Evolutionary conservation across 2,888 invertebrate species (phyloP), one percentile per base, ranked within the genome.

Genomic region (Sisyra terminalis): DNA sequence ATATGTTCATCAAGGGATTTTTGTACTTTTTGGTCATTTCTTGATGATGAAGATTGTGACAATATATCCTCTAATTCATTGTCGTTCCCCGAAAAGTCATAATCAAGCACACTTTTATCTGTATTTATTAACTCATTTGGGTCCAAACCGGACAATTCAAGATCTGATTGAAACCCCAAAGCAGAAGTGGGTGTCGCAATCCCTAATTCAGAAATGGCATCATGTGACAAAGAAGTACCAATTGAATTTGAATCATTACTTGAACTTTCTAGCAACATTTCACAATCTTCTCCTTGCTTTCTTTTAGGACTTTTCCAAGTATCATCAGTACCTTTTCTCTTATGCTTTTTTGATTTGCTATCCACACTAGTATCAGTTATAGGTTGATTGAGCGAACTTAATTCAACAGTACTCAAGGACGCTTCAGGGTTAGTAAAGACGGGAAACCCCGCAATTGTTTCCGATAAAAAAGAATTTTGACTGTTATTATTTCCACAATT

Each of bases 81-180:
- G 44, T 72, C 69, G 50, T 72, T 69, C 45, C 70, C 71, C 1
- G 67, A 68, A 46, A 71, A 65, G 48, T 76, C 77, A 57, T 73
- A 71, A 51, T 77, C 78, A 0, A 71, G 71, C 3, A 49, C 46
- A 3, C 42, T 46, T 47, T 67, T 70, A 5, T 68, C 68, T 2
- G 61, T 57, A 2, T 57, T 60, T 3, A 72, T 49, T 1, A 73
- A 64, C 46, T 78, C 78, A 0, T 69, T 61, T 0, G 73, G 65
- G 50, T 78, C 78, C 52, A 77, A 62, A 7, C 65, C 73, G 1
- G 75, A 73, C 39, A 78, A 61, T 49, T 78, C 78, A 43, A 76
- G 51, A 50, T 75, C 75, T 1, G 73, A 73, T 7, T 70, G 67
- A 57, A 73, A 71, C 55, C 73, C 73, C 53, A 68, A 67, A 1